Percentiles rank a stretch among this genome's conserved stretches.
Evolutionary conservation across 2,113 vertebrate species (phyloP).

Genomic region (Bucco capensis): DNA sequence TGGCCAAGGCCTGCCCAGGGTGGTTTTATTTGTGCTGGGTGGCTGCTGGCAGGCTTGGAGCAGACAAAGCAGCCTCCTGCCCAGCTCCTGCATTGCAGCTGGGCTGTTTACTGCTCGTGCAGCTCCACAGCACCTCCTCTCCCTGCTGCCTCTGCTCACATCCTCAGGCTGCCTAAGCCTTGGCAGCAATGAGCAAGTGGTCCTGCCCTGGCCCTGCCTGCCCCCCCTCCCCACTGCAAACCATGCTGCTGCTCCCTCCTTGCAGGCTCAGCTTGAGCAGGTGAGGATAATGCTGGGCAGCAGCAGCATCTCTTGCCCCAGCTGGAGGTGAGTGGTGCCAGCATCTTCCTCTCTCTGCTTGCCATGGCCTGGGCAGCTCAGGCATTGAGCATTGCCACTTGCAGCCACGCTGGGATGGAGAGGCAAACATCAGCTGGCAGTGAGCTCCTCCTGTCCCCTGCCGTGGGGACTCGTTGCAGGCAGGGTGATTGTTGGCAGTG

Average conservation of each 20-base stretch:
- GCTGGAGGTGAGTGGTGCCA: neutral
- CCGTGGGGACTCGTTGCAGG: neutral
- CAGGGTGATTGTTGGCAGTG: constrained; percentile 18
- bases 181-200: neutral
- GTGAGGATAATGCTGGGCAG: neutral
- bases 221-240: accelerated
- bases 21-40: neutral
- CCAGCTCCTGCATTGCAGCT: constrained; percentile 64
- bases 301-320: neutral
- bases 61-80: constrained; percentile 46
- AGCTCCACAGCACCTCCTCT: neutral
- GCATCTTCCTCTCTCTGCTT: neutral
- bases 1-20: neutral
- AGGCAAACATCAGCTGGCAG: neutral
- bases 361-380: neutral
- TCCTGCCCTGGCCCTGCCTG: neutral
- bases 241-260: neutral
- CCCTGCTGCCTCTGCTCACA: neutral
- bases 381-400: accelerated
- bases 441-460: accelerated
- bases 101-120: constrained; percentile 33
- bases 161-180: neutral
- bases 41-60: neutral
- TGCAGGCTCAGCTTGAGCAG: neutral
- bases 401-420: neutral